Evolutionary conservation across 2,888 invertebrate genomes (phyloP).

Genomic region (Schrankia costaestrigalis): DNA sequence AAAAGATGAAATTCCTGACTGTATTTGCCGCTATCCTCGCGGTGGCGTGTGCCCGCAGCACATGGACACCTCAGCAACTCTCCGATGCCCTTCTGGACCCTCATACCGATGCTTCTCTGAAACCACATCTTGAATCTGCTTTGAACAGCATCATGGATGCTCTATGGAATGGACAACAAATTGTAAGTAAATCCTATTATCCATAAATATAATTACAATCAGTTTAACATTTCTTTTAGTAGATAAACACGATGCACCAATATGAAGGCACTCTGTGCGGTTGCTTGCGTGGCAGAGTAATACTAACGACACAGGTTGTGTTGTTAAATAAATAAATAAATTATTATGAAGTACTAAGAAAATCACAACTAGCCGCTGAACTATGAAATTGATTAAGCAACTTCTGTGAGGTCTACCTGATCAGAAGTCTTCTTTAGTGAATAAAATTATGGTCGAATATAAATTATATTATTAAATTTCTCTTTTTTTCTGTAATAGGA

Average conservation of each 20-base stretch:
- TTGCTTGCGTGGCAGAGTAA: too few species aligned
- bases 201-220: background rate
- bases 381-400: too few species aligned
- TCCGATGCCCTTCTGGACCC: conserved; percentile 47
- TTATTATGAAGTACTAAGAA: too few species aligned
- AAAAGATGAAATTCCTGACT: conserved; percentile 58
- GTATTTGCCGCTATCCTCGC: conserved; percentile 49
- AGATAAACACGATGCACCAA: background rate
- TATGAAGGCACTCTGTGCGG: too few species aligned
- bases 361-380: too few species aligned
- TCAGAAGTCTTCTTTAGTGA: too few species aligned
- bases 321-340: too few species aligned
- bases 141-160: conserved; percentile 45
- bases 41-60: conserved; percentile 30
- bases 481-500: conserved; percentile 16
- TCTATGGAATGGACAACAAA: conserved; percentile 37
- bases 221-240: background rate
- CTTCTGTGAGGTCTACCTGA: too few species aligned
- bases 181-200: conserved; percentile 31
- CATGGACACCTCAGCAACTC: conserved; percentile 46
- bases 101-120: conserved; percentile 34
- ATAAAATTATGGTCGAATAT: too few species aligned
- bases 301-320: too few species aligned
- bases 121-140: conserved; percentile 46
- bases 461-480: background rate